Evolutionary conservation across 1,140 invertebrate genomes (phyloP).

Genomic region (Hypsibius dujardini): DNA sequence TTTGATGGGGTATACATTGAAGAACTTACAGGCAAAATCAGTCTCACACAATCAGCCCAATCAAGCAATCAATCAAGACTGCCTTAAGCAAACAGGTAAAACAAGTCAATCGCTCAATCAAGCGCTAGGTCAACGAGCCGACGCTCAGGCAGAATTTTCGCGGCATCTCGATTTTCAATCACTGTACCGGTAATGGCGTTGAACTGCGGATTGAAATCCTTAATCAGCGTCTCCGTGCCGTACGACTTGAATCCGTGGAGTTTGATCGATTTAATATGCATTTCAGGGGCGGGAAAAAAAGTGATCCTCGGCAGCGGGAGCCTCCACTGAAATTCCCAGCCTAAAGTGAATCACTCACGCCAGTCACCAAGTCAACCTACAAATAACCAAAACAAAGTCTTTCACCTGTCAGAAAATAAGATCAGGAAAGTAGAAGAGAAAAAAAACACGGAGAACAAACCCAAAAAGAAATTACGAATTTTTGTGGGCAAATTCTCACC

Average conservation of each 20-base stretch:
- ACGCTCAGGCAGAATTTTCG: neutral
- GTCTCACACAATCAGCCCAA: neutral
- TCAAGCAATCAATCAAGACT: neutral
- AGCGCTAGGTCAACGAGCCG: neutral
- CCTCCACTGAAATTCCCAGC: too few relatives aligned
- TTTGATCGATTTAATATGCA: constrained; percentile 84
- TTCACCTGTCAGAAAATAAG: too few relatives aligned
- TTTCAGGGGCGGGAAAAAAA: constrained; percentile 33
- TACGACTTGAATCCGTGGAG: constrained; percentile 98
- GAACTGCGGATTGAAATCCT: constrained; percentile 79
- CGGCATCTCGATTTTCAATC: neutral
- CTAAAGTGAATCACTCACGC: too few relatives aligned
- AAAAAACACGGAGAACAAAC: too few relatives aligned
- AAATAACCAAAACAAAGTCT: too few relatives aligned
- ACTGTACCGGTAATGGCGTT: constrained; percentile 77
- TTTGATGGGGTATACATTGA: too few relatives aligned
- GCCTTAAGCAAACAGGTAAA: neutral
- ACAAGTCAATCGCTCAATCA: too few relatives aligned
- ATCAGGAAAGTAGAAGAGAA: too few relatives aligned
- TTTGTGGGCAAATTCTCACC: too few relatives aligned
- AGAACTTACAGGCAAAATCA: neutral
- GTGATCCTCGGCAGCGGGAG: too few relatives aligned
- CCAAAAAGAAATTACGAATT: too few relatives aligned
- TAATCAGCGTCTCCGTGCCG: constrained; percentile 74
- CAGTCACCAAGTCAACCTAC: too few relatives aligned